Base-by-base conservation (phyloP, 1,140 invertebrate genomes). In the Papilio dardanus region DNA sequence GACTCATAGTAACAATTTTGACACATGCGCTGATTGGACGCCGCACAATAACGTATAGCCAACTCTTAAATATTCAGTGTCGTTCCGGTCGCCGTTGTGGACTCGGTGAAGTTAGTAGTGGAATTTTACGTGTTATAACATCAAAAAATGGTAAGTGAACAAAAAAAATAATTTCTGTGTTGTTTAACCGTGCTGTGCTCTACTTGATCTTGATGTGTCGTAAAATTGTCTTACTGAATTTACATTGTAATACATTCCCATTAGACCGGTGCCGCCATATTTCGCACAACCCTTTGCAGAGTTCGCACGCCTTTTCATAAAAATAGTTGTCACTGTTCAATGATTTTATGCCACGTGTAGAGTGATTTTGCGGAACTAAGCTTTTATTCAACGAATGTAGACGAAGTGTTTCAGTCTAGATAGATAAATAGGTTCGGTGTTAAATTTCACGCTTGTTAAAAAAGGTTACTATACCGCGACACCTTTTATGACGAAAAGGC, bases 101-200 rank as follows among this genome's bases (percentile, higher is more conserved):
- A 88, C 87, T 92, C 87, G 89, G 89, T 92, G 90, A 92, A 92
- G 81, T 92, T 87, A 92, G 88, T 93, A 88, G 88, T 93, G 89
- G 83, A 90, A 88, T 88, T 92, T 93, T 92, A 92, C 92, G 92
- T 92, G 87, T 85, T 42, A 73, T 92, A 92, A 92, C 90, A 91
- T 92, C 89, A 90, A 87, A 93, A 92, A 93, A 93, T 93, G 92
- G 92, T 93, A 93, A 93, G 92, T 93, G 83, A 85, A 87, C 54
- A 30, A 79, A 85, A 81, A 86, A 87, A 14, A 86, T 86, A 88
- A 85, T 87, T 86, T 71, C 78, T 92, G 90, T 92, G 90, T 83
- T 81, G 83, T 69, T 71, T 76, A 75, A 76, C 77, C 77, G 86
- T 81, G 81, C 65, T 86, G 85, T 91, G 88, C 81, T 84, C 81